These are phyloP conservation scores for Danionella dracula DNA, from an alignment of 2,797 vertebrate genomes.

Conservation along the genomic window DNA sequence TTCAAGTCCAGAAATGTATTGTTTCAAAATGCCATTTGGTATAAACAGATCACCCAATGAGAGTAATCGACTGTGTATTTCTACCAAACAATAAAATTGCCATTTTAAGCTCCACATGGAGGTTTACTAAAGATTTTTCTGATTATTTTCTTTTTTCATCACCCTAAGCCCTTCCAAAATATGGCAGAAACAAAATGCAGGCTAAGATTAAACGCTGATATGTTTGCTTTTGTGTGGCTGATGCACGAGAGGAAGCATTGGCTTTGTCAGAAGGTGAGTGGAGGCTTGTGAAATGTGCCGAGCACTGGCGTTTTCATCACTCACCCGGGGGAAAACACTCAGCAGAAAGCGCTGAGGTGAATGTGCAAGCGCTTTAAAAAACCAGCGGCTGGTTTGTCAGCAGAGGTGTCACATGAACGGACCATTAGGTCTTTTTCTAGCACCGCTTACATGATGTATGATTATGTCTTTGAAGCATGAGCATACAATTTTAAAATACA, in stretches of 20 bases:
- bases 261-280: slow-evolving; percentile 37
- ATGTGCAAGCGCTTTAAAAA: slow-evolving; percentile 39
- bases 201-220: slow-evolving; percentile 30
- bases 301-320: slow-evolving; percentile 36
- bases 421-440: slow-evolving; percentile 25
- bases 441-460: slow-evolving; percentile 12
- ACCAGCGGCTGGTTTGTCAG: slow-evolving; percentile 51
- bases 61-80: too few relatives aligned
- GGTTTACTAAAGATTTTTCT: too few relatives aligned
- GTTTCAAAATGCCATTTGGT: too few relatives aligned
- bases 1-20: too few relatives aligned
- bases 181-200: slow-evolving; percentile 16
- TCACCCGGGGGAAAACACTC: slow-evolving; percentile 28
- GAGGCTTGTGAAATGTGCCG: slow-evolving; percentile 32
- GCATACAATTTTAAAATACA: slow-evolving; percentile 44
- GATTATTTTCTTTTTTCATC: too few relatives aligned
- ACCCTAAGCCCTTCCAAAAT: neutral
- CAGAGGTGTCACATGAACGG: slow-evolving; percentile 51
- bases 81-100: too few relatives aligned
- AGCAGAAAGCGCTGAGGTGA: slow-evolving; percentile 31
- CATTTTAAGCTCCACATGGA: too few relatives aligned
- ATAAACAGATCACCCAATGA: too few relatives aligned
- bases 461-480: slow-evolving; percentile 32
- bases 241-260: slow-evolving; percentile 40
- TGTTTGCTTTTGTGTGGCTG: slow-evolving; percentile 34